Conservation (phyloP, 2,797 vertebrate species). For the Enteromius viviparus region DNA sequence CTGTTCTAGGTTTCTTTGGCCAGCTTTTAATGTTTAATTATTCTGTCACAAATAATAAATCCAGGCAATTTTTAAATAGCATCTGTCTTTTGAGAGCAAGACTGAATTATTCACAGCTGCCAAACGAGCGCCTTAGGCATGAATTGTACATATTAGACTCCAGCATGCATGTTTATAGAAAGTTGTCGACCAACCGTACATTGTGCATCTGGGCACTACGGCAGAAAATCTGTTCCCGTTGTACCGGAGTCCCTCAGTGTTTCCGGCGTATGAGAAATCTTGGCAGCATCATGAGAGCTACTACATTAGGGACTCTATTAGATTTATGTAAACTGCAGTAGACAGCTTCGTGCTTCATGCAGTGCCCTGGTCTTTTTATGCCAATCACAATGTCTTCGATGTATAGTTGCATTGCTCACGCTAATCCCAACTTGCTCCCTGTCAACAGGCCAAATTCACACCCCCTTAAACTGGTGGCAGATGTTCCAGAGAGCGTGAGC, state of each 20-base stretch:
- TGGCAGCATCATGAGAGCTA: constrained; percentile 8
- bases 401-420: background rate
- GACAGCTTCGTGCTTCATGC: constrained; percentile 26
- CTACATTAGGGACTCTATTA: constrained; percentile 29
- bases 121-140: constrained; percentile 34
- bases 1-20: constrained; percentile 14
- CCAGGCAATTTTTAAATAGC: constrained; percentile 26
- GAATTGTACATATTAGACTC: constrained; percentile 19
- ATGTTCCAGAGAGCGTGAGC: constrained; percentile 18
- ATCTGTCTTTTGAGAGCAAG: constrained; percentile 47
- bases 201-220: constrained; percentile 28
- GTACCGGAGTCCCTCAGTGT: background rate
- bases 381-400: constrained; percentile 27
- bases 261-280: background rate
- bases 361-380: constrained; percentile 15
- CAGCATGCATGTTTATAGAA: constrained; percentile 16
- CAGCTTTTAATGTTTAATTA: constrained; percentile 79
- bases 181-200: constrained; percentile 27
- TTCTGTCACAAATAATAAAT: constrained; percentile 71
- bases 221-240: constrained; percentile 30
- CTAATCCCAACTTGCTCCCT: constrained; percentile 30
- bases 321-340: constrained; percentile 8
- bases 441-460: constrained; percentile 20
- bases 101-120: constrained; percentile 42
- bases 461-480: constrained; percentile 36